These are phyloP conservation scores for Alectoris magna DNA, from an alignment of 2,797 vertebrate genomes.

Conservation along the genomic window DNA sequence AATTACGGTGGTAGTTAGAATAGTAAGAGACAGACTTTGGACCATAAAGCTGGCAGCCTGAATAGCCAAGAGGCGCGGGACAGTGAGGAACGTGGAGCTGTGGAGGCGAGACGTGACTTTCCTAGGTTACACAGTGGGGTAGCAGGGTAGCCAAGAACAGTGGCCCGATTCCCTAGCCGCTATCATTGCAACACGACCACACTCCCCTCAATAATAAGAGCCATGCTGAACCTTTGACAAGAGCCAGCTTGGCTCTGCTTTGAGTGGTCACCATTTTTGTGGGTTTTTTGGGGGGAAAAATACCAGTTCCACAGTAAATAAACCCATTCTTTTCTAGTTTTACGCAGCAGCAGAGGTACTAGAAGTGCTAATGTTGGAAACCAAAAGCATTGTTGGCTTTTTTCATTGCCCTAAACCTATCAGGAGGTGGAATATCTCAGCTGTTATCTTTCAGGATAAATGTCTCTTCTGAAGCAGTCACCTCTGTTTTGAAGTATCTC, in stretches of 20 bases:
- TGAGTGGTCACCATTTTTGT: slow-evolving; percentile 34
- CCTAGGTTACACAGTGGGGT: not conserved
- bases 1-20: slow-evolving; percentile 20
- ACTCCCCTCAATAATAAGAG: slow-evolving; percentile 19
- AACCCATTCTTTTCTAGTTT: slow-evolving; percentile 17
- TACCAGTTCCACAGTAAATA: not conserved
- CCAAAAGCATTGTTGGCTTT: not conserved
- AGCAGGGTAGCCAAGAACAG: not conserved
- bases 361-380: slow-evolving; percentile 2
- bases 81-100: not conserved
- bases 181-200: slow-evolving; percentile 23
- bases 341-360: not conserved
- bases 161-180: slow-evolving; percentile 17
- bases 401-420: not conserved
- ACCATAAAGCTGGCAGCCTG: slow-evolving; percentile 23
- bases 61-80: not conserved
- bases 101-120: slow-evolving; percentile 38
- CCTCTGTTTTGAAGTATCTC: not conserved
- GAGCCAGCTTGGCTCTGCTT: not conserved
- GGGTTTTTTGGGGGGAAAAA: not conserved
- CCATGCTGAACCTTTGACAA: not conserved
- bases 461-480: not conserved
- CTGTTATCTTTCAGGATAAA: not conserved
- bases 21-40: slow-evolving; percentile 25
- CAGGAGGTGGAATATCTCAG: not conserved